A percentile compares a stretch with the other conserved stretches of the same genome.
These are phyloP conservation scores for Pseudachorutes palmiensis DNA, from an alignment of 1,140 invertebrate genomes.

Conservation along the genomic window DNA sequence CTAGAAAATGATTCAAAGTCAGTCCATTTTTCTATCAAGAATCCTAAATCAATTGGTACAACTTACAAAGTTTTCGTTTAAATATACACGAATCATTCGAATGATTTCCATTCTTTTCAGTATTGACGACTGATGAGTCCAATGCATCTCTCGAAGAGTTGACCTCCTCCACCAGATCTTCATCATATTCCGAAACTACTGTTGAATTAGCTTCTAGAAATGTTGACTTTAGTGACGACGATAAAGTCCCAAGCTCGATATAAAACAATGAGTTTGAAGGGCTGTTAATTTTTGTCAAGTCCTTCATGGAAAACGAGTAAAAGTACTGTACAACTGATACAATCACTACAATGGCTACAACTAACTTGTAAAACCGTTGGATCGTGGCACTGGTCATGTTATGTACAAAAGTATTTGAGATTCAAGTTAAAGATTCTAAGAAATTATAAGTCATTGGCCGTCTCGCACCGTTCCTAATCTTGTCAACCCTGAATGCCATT, in stretches of 20 bases:
- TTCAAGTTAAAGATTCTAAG: too few relatives aligned
- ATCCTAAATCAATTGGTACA: background rate
- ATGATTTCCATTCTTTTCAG: background rate
- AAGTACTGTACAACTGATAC: constrained; percentile 1
- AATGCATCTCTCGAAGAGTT: background rate
- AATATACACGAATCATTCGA: background rate
- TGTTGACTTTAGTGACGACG: background rate
- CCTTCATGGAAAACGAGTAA: background rate
- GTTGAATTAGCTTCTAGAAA: background rate
- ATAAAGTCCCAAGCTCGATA: background rate
- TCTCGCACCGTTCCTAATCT: too few relatives aligned
- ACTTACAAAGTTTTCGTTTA: constrained; percentile 3
- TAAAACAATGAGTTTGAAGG: constrained; percentile 1
- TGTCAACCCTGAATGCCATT: too few relatives aligned
- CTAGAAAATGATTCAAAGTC: background rate
- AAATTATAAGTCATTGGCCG: too few relatives aligned
- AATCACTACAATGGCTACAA: background rate
- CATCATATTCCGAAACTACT: background rate
- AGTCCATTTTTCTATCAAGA: background rate
- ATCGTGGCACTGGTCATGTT: background rate
- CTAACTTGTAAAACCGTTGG: background rate
- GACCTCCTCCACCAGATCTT: background rate
- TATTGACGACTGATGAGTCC: background rate
- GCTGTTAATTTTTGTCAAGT: background rate
- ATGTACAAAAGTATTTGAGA: too few relatives aligned